Percentiles rank a stretch among this genome's conserved stretches.
These are phyloP conservation scores for Acanthosoma haemorrhoidale DNA, from an alignment of 2,888 invertebrate species.

Conservation along the genomic window DNA sequence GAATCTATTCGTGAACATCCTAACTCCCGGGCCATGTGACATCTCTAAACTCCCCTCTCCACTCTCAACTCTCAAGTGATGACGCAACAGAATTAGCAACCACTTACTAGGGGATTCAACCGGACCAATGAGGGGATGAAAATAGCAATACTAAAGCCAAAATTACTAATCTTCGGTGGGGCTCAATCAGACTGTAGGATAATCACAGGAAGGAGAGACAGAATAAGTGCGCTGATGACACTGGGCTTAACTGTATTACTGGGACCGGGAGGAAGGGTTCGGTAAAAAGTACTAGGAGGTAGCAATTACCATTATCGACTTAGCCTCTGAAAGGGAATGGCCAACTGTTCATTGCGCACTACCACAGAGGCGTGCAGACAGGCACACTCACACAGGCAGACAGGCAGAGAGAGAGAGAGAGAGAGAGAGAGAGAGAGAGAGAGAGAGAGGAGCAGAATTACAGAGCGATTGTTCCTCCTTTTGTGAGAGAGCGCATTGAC, in stretches of 20 bases:
- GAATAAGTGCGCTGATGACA: constrained; percentile 5
- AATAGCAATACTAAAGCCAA: too few relatives aligned
- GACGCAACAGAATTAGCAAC: too few relatives aligned
- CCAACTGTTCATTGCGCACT: constrained; percentile 8
- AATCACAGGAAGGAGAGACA: too few relatives aligned
- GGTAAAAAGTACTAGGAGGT: background rate
- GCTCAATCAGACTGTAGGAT: too few relatives aligned
- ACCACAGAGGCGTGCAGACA: too few relatives aligned
- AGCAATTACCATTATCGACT: constrained; percentile 7
- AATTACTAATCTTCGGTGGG: too few relatives aligned
- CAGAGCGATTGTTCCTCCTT: background rate
- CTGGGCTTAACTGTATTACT: background rate
- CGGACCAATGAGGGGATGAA: too few relatives aligned
- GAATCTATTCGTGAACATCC: too few relatives aligned
- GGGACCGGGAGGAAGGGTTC: background rate
- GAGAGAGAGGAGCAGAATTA: background rate
- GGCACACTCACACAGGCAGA: background rate
- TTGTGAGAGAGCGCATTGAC: constrained; percentile 9
- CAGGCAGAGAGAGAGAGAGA: background rate
- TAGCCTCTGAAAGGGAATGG: background rate
- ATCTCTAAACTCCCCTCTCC: too few relatives aligned
- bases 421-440: background rate
- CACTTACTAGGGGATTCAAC: too few relatives aligned
- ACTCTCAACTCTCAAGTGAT: too few relatives aligned
- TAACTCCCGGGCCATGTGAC: too few relatives aligned